phyloP scores from a whole-genome alignment of 2,888 invertebrate species.

The Cabera pusaria region DNA sequence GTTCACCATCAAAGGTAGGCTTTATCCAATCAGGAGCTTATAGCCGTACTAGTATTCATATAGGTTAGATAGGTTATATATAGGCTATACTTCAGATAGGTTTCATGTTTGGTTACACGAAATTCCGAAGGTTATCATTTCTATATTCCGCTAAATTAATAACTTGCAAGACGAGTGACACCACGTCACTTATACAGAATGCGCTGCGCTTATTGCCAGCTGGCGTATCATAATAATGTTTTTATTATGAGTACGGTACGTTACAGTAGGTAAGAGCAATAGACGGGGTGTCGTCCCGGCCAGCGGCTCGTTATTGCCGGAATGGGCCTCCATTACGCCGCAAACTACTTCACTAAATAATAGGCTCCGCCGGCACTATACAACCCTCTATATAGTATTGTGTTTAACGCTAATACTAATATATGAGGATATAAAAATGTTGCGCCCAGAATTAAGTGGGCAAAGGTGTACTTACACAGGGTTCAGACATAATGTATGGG shows the following conservation, averaged over 20 bases:
- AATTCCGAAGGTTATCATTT: slow-evolving; percentile 10
- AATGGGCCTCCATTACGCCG: slow-evolving; percentile 45
- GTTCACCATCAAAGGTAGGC: not conserved
- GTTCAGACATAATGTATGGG: no score
- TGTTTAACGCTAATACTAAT: slow-evolving; percentile 30
- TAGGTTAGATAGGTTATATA: no score
- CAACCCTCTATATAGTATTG: slow-evolving; percentile 25
- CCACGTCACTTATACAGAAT: slow-evolving; percentile 21
- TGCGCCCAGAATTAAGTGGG: slow-evolving; percentile 17
- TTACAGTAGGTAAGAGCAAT: slow-evolving; percentile 12
- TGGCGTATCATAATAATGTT: slow-evolving; percentile 31
- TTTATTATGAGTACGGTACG: slow-evolving; percentile 28
- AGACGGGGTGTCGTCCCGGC: slow-evolving; percentile 25
- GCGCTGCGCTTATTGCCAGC: slow-evolving; percentile 24
- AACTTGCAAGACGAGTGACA: slow-evolving; percentile 11
- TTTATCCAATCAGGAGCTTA: not conserved
- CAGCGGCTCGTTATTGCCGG: slow-evolving; percentile 41
- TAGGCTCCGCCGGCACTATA: slow-evolving; percentile 35
- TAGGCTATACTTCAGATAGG: no score
- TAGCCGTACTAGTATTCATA: no score
- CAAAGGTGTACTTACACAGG: no score
- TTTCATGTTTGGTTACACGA: not conserved
- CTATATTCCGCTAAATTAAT: slow-evolving; percentile 15
- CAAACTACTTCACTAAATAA: slow-evolving; percentile 54
- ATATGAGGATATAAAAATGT: slow-evolving; percentile 25